Percentiles rank a stretch among this genome's conserved stretches.
Evolutionary conservation across 2,797 vertebrate species (phyloP).

Genomic region (Cynopterus sphinx): DNA sequence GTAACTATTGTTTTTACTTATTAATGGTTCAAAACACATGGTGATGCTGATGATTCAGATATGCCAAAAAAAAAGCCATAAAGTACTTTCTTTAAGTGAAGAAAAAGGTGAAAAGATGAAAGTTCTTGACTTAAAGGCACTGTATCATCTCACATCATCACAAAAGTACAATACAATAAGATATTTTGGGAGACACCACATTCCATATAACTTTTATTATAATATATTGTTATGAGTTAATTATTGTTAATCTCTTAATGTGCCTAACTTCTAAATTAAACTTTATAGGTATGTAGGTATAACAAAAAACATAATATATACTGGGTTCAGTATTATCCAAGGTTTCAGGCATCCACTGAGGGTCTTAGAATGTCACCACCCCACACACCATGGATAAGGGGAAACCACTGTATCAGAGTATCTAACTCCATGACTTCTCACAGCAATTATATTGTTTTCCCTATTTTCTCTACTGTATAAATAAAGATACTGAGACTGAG

Average conservation of each 20-base stretch:
- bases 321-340: background rate
- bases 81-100: background rate
- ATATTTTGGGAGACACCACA: background rate
- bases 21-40: background rate
- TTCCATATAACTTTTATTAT: background rate
- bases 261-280: background rate
- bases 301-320: background rate
- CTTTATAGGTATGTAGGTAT: background rate
- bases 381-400: background rate
- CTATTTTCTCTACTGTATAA: background rate
- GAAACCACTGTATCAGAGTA: background rate
- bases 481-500: background rate
- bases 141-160: background rate
- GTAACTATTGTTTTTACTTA: background rate
- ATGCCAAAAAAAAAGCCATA: no score
- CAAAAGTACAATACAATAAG: background rate
- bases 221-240: background rate
- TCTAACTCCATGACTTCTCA: background rate
- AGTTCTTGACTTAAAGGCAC: background rate
- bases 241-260: background rate
- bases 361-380: no score
- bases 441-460: background rate
- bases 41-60: background rate
- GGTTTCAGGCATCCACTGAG: background rate
- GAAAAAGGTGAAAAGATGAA: background rate